These are phyloP conservation scores for Synergus umbraculus DNA, from an alignment of 2,888 invertebrate genomes.

Conservation along the genomic window DNA sequence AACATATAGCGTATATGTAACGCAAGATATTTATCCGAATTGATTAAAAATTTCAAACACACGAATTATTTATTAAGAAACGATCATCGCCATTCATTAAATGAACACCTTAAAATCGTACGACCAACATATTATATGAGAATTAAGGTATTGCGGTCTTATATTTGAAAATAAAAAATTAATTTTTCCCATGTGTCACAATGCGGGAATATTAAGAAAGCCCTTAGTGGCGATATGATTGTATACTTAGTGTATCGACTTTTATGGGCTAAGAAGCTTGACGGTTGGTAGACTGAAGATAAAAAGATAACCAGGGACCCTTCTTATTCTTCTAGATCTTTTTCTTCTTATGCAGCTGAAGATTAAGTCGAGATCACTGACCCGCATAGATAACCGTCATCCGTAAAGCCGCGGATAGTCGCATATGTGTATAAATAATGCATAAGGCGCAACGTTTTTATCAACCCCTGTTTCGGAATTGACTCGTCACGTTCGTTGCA, in stretches of 20 bases:
- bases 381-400: constrained; percentile 74
- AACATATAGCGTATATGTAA: neutral
- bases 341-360: constrained; percentile 63
- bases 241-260: constrained; percentile 22
- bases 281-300: constrained; percentile 66
- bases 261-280: constrained; percentile 49
- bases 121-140: too few species aligned
- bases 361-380: constrained; percentile 74
- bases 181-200: neutral
- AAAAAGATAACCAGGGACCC: constrained; percentile 71
- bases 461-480: constrained; percentile 69
- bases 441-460: constrained; percentile 65
- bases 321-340: constrained; percentile 53
- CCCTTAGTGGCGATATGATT: constrained; percentile 33
- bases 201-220: constrained; percentile 8
- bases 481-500: constrained; percentile 64
- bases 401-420: constrained; percentile 64
- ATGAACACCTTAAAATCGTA: too few species aligned
- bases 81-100: neutral
- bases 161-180: too few species aligned
- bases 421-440: constrained; percentile 47
- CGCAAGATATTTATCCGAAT: neutral
- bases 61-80: neutral
- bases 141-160: too few species aligned
- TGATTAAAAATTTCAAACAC: constrained; percentile 2